These are phyloP conservation scores for Stegastes partitus DNA, from an alignment of 2,113 vertebrate genomes.

Conservation along the genomic window DNA sequence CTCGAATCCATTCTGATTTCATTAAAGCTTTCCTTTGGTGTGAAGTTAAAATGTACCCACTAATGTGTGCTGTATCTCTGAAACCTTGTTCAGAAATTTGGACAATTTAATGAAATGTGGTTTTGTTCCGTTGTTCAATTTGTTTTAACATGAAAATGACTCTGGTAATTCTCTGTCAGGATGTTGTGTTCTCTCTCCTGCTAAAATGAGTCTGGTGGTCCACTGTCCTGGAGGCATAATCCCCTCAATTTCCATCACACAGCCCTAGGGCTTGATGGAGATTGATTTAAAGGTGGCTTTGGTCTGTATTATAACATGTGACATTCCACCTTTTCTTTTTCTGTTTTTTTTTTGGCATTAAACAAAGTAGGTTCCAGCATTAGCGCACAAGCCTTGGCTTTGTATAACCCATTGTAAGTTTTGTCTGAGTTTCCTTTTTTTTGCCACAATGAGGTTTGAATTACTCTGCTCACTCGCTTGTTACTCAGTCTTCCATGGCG, in stretches of 20 bases:
- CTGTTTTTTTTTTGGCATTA: conserved; percentile 56
- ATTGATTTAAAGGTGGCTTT: conserved; percentile 75
- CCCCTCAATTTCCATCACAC: conserved; percentile 72
- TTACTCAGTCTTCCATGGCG: conserved; percentile 66
- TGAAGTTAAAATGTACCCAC: conserved; percentile 11
- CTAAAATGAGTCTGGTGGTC: conserved; percentile 52
- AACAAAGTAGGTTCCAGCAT: conserved; percentile 72
- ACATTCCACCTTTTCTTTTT: conserved; percentile 20
- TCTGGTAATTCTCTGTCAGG: conserved; percentile 27
- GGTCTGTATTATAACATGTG: conserved; percentile 72
- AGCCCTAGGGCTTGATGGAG: conserved; percentile 68
- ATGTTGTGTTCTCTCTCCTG: conserved; percentile 38
- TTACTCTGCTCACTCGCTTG: conserved; percentile 70
- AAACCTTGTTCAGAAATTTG: background rate
- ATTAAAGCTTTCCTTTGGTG: background rate
- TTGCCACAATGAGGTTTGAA: conserved; percentile 72
- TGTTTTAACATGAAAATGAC: conserved; percentile 18
- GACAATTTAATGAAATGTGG: conserved; percentile 2
- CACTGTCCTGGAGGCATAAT: conserved; percentile 70
- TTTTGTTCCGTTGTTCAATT: conserved; percentile 32
- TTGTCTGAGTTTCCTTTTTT: conserved; percentile 45
- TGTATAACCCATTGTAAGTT: conserved; percentile 64
- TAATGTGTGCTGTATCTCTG: background rate
- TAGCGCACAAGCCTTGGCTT: conserved; percentile 64
- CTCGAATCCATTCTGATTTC: too few relatives aligned